Evolutionary conservation across 1,140 invertebrate species (phyloP), one percentile per base, ranked within the genome.

Genomic region (Oreohelix idahoensis): DNA sequence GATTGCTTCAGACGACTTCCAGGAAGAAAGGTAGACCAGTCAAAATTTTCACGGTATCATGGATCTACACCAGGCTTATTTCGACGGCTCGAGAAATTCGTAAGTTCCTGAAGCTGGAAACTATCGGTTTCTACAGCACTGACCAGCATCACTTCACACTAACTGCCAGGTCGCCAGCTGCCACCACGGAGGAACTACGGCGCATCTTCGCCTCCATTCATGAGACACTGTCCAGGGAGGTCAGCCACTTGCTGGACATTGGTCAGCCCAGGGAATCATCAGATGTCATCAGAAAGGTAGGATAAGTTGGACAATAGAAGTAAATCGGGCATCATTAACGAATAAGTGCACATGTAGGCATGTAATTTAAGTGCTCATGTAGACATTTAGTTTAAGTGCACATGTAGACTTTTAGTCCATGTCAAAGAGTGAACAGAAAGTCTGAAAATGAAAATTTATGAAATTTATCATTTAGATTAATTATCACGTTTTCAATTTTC

Each of bases 261-360:
- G 83, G 77, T 29, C 78, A 77, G n/a, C 32, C 36, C 2, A 23
- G 35, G 29, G 58, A 32, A 0, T 29, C 45, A 0, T 75, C 63
- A 0, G 83, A 76, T n/a, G 17, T 66, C 78, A 76, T 66, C 45
- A 66, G 29, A 38, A 84, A 84, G 49, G 79, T 76, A 79, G 79
- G 76, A 75, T 1, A 20, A 15, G 42, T 8, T 45, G 15, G 42
- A n/a, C n/a, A n/a, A n/a, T n/a, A n/a, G n/a, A n/a, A n/a, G n/a
- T n/a, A n/a, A n/a, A n/a, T n/a, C n/a, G n/a, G n/a, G n/a, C n/a
- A n/a, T n/a, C n/a, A n/a, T n/a, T n/a, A n/a, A n/a, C n/a, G n/a
- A n/a, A n/a, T n/a, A n/a, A n/a, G n/a, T n/a, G n/a, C n/a, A n/a
- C n/a, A n/a, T n/a, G n/a, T n/a, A n/a, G n/a, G n/a, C n/a, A n/a